Evolutionary conservation across 2,888 invertebrate species (phyloP).

Genomic region (Yponomeuta cagnagella): DNA sequence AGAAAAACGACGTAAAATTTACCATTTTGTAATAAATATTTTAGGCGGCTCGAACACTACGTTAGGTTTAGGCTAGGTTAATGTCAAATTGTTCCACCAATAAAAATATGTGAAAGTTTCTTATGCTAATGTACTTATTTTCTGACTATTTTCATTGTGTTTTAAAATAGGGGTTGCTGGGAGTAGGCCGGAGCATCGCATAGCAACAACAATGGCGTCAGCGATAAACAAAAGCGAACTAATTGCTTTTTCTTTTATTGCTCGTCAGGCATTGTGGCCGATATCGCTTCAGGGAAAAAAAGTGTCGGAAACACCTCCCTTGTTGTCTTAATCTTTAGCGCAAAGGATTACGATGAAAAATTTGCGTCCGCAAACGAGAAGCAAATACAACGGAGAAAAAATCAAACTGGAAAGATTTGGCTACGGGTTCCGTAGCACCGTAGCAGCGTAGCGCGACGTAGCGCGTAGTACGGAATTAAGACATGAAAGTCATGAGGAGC

Average conservation of each 20-base stretch:
- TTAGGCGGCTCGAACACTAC: no score
- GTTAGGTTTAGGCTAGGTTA: no score
- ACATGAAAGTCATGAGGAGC: no score
- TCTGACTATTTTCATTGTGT: not conserved
- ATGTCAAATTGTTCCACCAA: no score
- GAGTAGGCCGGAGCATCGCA: not conserved
- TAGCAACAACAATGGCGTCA: constrained; percentile 2
- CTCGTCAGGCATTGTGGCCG: constrained; percentile 34
- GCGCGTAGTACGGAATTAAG: not conserved
- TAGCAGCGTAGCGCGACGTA: not conserved
- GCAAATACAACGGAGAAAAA: constrained; percentile 35
- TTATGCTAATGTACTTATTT: no score
- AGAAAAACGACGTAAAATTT: no score
- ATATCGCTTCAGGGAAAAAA: constrained; percentile 42
- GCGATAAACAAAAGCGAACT: constrained; percentile 47
- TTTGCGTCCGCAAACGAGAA: constrained; percentile 37
- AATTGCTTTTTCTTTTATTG: constrained; percentile 48
- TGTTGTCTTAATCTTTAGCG: constrained; percentile 39
- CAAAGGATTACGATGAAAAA: constrained; percentile 37
- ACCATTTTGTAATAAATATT: no score
- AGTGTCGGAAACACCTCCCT: constrained; percentile 25
- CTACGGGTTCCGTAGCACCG: not conserved
- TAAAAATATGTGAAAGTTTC: no score
- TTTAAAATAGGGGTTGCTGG: not conserved
- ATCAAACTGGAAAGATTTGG: not conserved